phyloP scores from a whole-genome alignment of 1,140 invertebrate genomes.

The Mamestra configurata region DNA sequence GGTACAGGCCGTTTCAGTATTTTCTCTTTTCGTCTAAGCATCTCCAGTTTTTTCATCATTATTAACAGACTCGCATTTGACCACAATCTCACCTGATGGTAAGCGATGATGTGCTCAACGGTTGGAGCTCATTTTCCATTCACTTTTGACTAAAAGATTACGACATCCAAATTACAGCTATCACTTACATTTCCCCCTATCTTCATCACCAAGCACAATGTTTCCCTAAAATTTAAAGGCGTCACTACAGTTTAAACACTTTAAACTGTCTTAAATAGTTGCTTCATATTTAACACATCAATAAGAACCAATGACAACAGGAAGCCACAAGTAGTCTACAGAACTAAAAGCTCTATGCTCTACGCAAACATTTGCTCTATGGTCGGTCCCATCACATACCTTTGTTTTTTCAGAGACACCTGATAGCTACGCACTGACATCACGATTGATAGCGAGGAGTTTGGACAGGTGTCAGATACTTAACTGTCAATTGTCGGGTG shows the following conservation, averaged over 20 bases:
- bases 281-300: neutral
- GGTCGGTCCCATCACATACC: conserved; percentile 51
- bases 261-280: neutral
- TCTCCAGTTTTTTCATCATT: no score
- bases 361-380: conserved; percentile 51
- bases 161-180: no score
- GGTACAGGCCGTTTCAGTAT: no score
- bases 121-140: no score
- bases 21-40: no score
- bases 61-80: no score
- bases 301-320: conserved; percentile 24
- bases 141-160: no score
- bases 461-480: conserved; percentile 26
- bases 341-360: conserved; percentile 50
- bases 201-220: no score
- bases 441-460: conserved; percentile 24
- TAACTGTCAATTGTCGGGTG: neutral
- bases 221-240: no score
- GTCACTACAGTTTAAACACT: neutral
- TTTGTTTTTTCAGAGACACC: conserved; percentile 55
- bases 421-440: conserved; percentile 50
- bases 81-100: no score
- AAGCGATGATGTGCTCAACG: no score
- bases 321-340: conserved; percentile 62
- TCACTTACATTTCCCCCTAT: neutral